These are phyloP conservation scores for Tanypteryx hageni DNA, from an alignment of 2,888 invertebrate species.

Conservation along the genomic window DNA sequence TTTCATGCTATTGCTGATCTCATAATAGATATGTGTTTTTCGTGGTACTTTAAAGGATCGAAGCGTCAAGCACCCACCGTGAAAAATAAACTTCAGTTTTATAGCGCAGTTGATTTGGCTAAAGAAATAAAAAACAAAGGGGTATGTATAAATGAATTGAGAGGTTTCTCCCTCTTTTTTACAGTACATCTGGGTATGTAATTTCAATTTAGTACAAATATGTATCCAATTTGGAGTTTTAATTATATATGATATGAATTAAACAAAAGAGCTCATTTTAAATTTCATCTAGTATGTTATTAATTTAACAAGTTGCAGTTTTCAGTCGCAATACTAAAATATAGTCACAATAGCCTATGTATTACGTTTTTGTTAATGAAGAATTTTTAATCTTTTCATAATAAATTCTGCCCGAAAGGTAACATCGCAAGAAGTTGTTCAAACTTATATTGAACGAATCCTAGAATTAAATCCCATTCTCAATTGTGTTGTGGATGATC, in stretches of 20 bases:
- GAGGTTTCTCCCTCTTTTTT: neutral
- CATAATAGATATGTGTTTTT: conserved; percentile 38
- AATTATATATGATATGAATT: too few relatives aligned
- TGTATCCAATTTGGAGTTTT: too few relatives aligned
- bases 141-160: neutral
- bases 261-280: too few relatives aligned
- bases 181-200: neutral
- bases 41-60: conserved; percentile 26
- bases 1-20: conserved; percentile 14
- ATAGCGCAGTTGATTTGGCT: conserved; percentile 32
- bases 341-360: too few relatives aligned
- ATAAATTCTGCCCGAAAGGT: conserved; percentile 72
- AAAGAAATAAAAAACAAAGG: conserved; percentile 44
- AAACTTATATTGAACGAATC: conserved; percentile 86
- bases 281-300: neutral
- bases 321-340: too few relatives aligned
- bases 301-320: neutral
- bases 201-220: neutral
- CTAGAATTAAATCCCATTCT: conserved; percentile 85
- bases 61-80: conserved; percentile 5
- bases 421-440: conserved; percentile 83
- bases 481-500: conserved; percentile 90
- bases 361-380: too few relatives aligned
- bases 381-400: too few relatives aligned
- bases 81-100: conserved; percentile 20